Percentiles rank a stretch among this genome's conserved stretches.
These are phyloP conservation scores for Tolmerus cingulatus DNA, from an alignment of 2,888 invertebrate genomes.

Conservation along the genomic window DNA sequence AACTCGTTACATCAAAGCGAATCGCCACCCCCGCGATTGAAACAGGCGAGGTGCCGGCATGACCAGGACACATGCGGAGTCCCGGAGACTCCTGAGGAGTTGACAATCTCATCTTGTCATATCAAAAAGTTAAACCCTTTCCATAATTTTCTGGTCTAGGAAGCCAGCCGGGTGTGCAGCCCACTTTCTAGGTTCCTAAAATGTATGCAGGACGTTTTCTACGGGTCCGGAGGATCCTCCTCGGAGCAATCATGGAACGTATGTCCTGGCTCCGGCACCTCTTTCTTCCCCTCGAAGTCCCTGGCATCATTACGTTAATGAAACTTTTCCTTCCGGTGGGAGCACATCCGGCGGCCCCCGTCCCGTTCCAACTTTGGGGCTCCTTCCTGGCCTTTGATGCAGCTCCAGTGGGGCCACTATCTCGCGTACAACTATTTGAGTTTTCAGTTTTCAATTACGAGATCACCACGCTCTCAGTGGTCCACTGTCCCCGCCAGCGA, in stretches of 20 bases:
- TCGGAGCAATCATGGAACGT: neutral
- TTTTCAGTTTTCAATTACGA: constrained; percentile 33
- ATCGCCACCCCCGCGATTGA: neutral
- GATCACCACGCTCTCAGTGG: neutral
- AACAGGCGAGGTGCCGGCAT: neutral
- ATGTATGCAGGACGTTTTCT: neutral
- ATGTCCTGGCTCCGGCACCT: neutral
- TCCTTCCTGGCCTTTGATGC: neutral
- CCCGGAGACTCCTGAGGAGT: neutral
- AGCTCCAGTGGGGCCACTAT: neutral
- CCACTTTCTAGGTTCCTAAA: neutral
- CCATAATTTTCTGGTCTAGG: neutral
- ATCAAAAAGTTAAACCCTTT: constrained; percentile 23
- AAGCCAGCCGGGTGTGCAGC: neutral
- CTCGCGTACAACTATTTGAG: constrained; percentile 13
- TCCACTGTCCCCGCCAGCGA: neutral
- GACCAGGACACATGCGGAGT: neutral
- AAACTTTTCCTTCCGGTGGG: constrained; percentile 17
- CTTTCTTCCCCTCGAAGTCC: neutral
- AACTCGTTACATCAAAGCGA: neutral
- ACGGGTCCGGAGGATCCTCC: neutral
- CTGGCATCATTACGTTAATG: constrained; percentile 30
- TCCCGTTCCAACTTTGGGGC: neutral
- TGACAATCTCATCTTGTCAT: neutral
- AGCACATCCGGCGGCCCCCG: neutral